These are phyloP conservation scores for Acleris literana DNA, from an alignment of 2,888 invertebrate genomes.

Conservation along the genomic window DNA sequence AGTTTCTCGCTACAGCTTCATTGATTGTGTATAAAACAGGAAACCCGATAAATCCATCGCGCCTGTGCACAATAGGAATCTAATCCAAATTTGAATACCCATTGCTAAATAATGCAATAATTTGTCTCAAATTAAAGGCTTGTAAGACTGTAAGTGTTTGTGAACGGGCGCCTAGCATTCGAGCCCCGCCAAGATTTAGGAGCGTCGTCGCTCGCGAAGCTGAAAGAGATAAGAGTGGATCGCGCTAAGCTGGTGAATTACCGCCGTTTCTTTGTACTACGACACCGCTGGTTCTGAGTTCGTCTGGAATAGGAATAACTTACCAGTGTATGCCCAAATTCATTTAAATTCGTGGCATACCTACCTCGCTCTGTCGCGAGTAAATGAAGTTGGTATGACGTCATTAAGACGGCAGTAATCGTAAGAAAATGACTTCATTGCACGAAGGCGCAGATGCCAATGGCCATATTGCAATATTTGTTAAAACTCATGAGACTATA, in stretches of 20 bases:
- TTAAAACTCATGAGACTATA: slow-evolving; percentile 53
- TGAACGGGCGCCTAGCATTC: slow-evolving; percentile 59
- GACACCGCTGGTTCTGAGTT: slow-evolving; percentile 50
- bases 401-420: slow-evolving; percentile 71
- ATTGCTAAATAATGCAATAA: slow-evolving; percentile 65
- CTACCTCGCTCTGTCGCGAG: slow-evolving; percentile 55
- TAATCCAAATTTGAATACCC: slow-evolving; percentile 48
- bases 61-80: slow-evolving; percentile 42
- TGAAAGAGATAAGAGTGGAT: slow-evolving; percentile 69
- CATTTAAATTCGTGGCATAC: slow-evolving; percentile 70
- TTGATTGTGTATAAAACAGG: slow-evolving; percentile 26
- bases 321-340: slow-evolving; percentile 58
- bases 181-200: slow-evolving; percentile 67
- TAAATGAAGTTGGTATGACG: slow-evolving; percentile 65
- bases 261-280: slow-evolving; percentile 60
- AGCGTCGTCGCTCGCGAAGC: slow-evolving; percentile 64
- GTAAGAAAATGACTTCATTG: slow-evolving; percentile 68
- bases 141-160: slow-evolving; percentile 67
- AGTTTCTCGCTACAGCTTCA: slow-evolving; percentile 17
- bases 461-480: slow-evolving; percentile 64
- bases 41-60: slow-evolving; percentile 26
- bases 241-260: slow-evolving; percentile 69
- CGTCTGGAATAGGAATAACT: slow-evolving; percentile 53
- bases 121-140: slow-evolving; percentile 69
- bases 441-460: slow-evolving; percentile 56